Percentiles rank a stretch among this genome's conserved stretches.
phyloP scores from a whole-genome alignment of 2,113 vertebrate species.

The Phainopepla nitens region DNA sequence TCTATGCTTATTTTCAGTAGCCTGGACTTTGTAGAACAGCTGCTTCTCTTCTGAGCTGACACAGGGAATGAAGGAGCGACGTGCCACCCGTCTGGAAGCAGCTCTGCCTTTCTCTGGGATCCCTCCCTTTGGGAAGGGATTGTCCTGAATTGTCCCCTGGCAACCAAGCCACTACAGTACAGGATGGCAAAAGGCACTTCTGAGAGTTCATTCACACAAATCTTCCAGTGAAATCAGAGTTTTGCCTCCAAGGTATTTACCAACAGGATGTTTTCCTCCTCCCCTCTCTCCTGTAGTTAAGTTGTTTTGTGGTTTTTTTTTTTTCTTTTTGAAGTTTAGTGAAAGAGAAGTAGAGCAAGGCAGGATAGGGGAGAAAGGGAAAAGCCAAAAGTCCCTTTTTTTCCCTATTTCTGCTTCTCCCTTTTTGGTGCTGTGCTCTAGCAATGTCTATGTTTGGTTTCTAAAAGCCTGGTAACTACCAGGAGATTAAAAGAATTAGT shows the following conservation, averaged over 20 bases:
- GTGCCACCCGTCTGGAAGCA: neutral
- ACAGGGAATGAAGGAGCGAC: neutral
- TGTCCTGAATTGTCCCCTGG: neutral
- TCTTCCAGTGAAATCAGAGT: neutral
- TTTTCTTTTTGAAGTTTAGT: neutral
- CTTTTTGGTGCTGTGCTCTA: neutral
- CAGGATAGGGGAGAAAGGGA: neutral
- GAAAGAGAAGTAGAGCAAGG: neutral
- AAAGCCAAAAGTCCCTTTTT: neutral
- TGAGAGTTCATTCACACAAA: neutral
- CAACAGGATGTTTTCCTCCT: neutral
- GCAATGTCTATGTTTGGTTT: neutral
- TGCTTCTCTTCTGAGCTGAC: neutral
- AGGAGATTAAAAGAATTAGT: neutral
- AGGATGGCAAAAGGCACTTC: slow-evolving; percentile 50
- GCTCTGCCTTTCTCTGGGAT: neutral
- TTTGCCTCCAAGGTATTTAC: neutral
- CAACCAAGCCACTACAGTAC: neutral
- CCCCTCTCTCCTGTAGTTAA: neutral
- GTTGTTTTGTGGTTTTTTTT: neutral
- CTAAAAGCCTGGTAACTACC: neutral
- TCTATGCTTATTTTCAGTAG: slow-evolving; percentile 9
- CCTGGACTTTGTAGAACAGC: neutral
- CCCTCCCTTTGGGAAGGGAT: neutral
- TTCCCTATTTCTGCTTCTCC: neutral